These are phyloP conservation scores for Montipora foliosa DNA, from an alignment of 64 coral and sea anemone species.

Conservation along the genomic window DNA sequence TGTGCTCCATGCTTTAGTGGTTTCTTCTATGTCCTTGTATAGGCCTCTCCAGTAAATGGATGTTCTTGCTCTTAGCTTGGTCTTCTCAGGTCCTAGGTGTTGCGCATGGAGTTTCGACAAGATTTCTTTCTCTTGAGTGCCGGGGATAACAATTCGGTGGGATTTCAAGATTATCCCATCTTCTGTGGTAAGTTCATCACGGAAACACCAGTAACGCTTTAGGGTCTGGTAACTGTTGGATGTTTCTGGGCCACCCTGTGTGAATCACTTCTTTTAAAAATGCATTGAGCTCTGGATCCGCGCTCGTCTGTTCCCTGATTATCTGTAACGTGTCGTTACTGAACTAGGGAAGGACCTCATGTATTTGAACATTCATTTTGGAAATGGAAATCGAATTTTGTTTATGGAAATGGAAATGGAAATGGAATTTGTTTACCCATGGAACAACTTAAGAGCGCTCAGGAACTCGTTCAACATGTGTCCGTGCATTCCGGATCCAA, in stretches of 20 bases:
- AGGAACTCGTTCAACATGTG: no score
- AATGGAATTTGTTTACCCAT: no score
- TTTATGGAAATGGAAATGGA: no score
- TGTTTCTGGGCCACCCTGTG: conserved; percentile 50
- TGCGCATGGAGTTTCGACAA: not conserved
- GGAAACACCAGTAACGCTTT: not conserved
- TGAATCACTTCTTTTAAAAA: conserved; percentile 56
- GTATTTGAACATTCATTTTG: conserved; percentile 41
- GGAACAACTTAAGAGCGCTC: no score
- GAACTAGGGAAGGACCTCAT: conserved; percentile 35
- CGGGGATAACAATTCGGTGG: conserved; percentile 53
- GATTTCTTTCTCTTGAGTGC: conserved; percentile 34
- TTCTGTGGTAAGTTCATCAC: not conserved
- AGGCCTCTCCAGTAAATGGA: no score
- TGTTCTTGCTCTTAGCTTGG: no score
- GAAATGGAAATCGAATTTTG: not conserved
- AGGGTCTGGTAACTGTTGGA: conserved; percentile 36
- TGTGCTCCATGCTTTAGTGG: no score
- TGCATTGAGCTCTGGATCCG: conserved; percentile 24
- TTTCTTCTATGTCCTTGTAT: no score
- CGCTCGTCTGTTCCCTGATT: conserved; percentile 13
- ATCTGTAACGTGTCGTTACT: conserved; percentile 11
- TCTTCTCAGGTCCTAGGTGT: no score
- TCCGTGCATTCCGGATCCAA: no score
- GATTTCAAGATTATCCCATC: conserved; percentile 31